Percentiles rank a stretch among this genome's conserved stretches.
Evolutionary conservation across 2,888 invertebrate genomes (phyloP).

Genomic region (Linhomoeus sp.): DNA sequence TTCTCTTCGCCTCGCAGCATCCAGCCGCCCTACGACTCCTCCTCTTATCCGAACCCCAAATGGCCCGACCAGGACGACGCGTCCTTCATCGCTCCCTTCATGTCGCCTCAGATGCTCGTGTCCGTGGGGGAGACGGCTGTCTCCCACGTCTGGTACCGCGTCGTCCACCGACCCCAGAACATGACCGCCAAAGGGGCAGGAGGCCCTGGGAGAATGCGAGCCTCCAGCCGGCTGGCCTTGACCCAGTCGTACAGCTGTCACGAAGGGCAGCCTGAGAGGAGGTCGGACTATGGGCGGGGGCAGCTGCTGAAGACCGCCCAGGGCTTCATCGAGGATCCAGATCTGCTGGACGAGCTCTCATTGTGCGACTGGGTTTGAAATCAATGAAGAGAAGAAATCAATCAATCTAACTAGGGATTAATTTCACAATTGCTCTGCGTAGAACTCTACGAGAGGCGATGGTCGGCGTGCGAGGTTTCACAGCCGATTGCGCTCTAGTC

Average conservation of each 20-base stretch:
- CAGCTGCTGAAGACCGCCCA: constrained; percentile 13
- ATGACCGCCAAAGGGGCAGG: too few species aligned
- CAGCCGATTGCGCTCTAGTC: constrained; percentile 66
- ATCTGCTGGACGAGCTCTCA: constrained; percentile 11
- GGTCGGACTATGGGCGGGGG: not conserved
- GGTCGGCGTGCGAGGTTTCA: constrained; percentile 62
- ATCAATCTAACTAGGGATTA: too few species aligned
- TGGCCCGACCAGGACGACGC: constrained; percentile 14
- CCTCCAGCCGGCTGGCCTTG: too few species aligned
- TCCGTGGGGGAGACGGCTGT: constrained; percentile 18
- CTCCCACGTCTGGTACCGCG: constrained; percentile 16
- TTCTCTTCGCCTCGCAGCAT: constrained; percentile 15
- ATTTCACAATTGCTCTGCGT: too few species aligned
- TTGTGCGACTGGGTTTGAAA: constrained; percentile 3
- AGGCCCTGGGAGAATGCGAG: too few species aligned
- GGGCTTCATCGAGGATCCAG: constrained; percentile 14
- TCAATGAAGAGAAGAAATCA: too few species aligned
- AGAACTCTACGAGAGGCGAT: constrained; percentile 60
- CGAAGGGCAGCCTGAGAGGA: too few species aligned
- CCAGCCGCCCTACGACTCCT: constrained; percentile 15
- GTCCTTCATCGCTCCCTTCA: constrained; percentile 13
- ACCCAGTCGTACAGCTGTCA: too few species aligned
- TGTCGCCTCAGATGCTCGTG: constrained; percentile 14
- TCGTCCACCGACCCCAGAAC: constrained; percentile 6
- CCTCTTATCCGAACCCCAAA: constrained; percentile 16